These are phyloP conservation scores for Crossaster papposus DNA, from an alignment of 53 echinoderm and acorn worm genomes.

Conservation along the genomic window DNA sequence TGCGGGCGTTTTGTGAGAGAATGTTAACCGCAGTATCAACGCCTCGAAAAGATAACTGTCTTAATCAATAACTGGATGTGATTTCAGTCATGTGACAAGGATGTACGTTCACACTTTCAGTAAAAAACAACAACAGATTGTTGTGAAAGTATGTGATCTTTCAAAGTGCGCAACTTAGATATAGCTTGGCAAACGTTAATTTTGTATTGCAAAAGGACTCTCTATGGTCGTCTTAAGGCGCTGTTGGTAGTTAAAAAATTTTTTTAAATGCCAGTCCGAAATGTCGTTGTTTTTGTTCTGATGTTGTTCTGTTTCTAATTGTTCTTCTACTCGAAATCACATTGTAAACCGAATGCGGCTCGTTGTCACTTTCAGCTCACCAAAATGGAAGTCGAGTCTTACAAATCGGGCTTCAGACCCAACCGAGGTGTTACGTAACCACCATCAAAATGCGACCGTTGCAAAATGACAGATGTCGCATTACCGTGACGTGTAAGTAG, in stretches of 20 bases:
- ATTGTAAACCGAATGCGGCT: too few relatives aligned
- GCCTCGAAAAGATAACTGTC: not conserved
- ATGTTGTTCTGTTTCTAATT: too few relatives aligned
- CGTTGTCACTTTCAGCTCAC: too few relatives aligned
- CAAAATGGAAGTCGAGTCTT: too few relatives aligned
- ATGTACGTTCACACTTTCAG: not conserved
- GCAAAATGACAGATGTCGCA: too few relatives aligned
- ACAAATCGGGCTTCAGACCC: too few relatives aligned
- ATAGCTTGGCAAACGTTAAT: not conserved
- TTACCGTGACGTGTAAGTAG: too few relatives aligned
- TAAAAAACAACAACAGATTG: not conserved
- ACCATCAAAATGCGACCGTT: too few relatives aligned
- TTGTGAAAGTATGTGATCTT: not conserved
- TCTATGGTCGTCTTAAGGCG: not conserved
- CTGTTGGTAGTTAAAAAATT: not conserved
- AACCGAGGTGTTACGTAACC: too few relatives aligned
- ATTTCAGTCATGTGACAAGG: not conserved
- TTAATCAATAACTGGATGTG: not conserved
- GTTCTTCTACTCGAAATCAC: too few relatives aligned
- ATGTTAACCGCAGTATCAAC: not conserved
- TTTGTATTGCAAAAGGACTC: not conserved
- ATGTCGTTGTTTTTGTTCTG: too few relatives aligned
- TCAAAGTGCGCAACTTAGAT: not conserved
- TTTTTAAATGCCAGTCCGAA: too few relatives aligned
- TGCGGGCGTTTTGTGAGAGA: not conserved